Percentiles rank a stretch among this genome's conserved stretches.
phyloP scores from a whole-genome alignment of 1,140 invertebrate genomes.

The Nasonia vitripennis region DNA sequence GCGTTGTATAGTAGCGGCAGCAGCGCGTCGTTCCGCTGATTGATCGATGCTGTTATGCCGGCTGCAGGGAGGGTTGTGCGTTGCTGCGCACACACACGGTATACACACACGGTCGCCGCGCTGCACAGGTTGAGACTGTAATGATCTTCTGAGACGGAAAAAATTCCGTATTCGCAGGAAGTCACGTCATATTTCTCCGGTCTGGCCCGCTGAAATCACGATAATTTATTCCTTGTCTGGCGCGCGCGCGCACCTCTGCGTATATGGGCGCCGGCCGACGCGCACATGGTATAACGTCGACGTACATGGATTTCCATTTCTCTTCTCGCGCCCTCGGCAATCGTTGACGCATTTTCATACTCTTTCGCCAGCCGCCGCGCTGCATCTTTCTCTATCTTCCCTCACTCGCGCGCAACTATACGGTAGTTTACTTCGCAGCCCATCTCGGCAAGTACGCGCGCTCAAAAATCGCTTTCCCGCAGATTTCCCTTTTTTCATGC shows the following conservation, averaged over 20 bases:
- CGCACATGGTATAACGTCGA: neutral
- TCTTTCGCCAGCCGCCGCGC: neutral
- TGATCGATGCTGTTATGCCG: constrained; percentile 28
- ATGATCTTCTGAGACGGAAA: constrained; percentile 51
- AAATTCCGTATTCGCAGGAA: constrained; percentile 52
- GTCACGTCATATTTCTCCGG: constrained; percentile 56
- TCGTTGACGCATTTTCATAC: constrained; percentile 46
- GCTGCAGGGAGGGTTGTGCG: neutral
- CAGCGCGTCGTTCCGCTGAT: constrained; percentile 24
- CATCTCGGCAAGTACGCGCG: neutral
- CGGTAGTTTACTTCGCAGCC: neutral
- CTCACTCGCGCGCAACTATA: neutral
- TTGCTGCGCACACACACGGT: neutral
- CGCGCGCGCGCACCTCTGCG: neutral
- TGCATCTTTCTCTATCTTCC: constrained; percentile 13
- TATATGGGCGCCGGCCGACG: neutral
- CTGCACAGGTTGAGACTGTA: constrained; percentile 39
- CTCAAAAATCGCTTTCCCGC: neutral
- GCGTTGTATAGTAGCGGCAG: neutral
- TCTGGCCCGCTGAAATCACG: constrained; percentile 34
- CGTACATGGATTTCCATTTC: constrained; percentile 33
- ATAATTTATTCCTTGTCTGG: constrained; percentile 58
- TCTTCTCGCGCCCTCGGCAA: constrained; percentile 35
- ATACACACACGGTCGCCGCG: neutral
- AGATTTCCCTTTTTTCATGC: too few relatives aligned